Evolutionary conservation across 2,797 vertebrate species (phyloP), one percentile per base, ranked within the genome.

Genomic region (Champsocephalus esox): DNA sequence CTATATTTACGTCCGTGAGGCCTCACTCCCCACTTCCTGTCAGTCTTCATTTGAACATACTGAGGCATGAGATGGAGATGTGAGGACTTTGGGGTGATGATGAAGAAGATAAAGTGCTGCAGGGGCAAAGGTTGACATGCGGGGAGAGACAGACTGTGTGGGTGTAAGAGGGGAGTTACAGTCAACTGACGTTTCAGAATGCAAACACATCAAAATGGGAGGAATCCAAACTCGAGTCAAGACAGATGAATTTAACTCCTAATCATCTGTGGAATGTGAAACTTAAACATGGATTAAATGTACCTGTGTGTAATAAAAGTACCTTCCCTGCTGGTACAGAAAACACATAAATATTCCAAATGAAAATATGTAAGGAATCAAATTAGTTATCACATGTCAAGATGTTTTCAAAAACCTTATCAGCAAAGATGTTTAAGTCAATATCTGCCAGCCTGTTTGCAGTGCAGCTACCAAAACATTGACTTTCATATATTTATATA

Each of bases 71-170:
- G 46, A 16, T 12, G 43, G 19, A 43, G 48, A 52, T 16, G 49
- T 12, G 51, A n/a, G 52, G 69, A 59, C 8, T 21, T 13, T 13
- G 50, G 70, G 64, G 69, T 5, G 69, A 60, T 76, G 9, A 38
- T 71, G 21, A 64, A 68, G 63, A 48, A 80, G 72, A 77, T 75
- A 66, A 80, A 84, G 70, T 50, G 43, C n/a, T 28, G 62, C 21
- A 45, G 45, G 54, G 9, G 17, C 7, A 46, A 43, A 64, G 62
- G 79, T 54, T 68, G 63, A 73, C 24, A 16, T 0, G 44, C 57
- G 9, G 46, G 45, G 57, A 48, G 41, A 43, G 3, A 13, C 2
- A 16, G 12, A 24, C 44, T 2, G 32, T 0, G n/a, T 10, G 28
- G 3, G 49, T n/a, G 45, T 3, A 51, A 9, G 44, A 51, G 32